Evolutionary conservation across 2,888 invertebrate species (phyloP).

Genomic region (Conus canariensis): DNA sequence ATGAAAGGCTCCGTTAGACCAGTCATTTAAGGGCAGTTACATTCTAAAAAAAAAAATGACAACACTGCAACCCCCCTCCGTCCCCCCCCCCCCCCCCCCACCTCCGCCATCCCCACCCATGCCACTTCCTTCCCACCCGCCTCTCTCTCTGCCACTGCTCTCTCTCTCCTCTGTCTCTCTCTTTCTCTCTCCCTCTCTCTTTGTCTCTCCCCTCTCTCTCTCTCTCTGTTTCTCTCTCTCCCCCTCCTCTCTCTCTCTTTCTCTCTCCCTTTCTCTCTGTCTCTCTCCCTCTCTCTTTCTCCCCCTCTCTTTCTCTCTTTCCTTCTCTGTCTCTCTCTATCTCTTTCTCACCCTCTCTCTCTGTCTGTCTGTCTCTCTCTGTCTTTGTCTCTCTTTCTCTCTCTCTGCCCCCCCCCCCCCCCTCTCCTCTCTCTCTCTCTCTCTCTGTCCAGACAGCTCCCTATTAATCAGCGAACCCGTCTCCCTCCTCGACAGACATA

Average conservation of each 20-base stretch:
- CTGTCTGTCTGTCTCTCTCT: background rate
- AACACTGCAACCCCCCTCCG: no score
- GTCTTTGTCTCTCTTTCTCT: background rate
- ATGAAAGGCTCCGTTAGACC: no score
- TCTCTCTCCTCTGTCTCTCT: background rate
- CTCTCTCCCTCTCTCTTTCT: constrained; percentile 15
- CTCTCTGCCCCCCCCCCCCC: no score
- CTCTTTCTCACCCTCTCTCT: background rate
- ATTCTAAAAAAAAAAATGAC: no score
- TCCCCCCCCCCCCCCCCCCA: no score
- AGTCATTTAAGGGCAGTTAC: no score
- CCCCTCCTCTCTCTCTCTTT: background rate
- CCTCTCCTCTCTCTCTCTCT: background rate
- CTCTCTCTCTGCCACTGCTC: no score
- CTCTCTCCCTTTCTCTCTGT: constrained; percentile 7
- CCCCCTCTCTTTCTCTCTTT: background rate
- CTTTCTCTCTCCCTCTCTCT: background rate
- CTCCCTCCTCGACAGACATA: no score
- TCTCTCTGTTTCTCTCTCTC: background rate
- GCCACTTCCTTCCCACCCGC: no score
- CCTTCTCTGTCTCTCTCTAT: background rate
- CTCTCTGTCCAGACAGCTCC: background rate
- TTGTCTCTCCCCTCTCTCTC: background rate
- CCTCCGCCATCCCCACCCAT: no score
- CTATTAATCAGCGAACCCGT: background rate